These are phyloP conservation scores for Plebejus melissa DNA, from an alignment of 2,888 invertebrate species.

Conservation along the genomic window DNA sequence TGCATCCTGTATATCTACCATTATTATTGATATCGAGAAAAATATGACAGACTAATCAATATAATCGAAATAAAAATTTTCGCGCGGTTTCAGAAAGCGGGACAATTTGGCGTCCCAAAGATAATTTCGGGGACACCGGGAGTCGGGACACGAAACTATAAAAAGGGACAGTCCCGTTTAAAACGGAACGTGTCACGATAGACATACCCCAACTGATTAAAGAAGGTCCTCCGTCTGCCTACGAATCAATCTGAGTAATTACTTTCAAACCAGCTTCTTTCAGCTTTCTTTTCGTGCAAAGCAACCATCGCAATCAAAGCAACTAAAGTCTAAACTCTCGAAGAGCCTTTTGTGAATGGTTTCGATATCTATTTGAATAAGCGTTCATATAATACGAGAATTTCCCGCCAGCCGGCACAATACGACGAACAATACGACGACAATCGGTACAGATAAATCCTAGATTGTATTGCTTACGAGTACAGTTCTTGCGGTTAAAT, in stretches of 20 bases:
- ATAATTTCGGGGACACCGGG: too few relatives aligned
- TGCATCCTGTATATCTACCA: too few relatives aligned
- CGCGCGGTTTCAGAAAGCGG: too few relatives aligned
- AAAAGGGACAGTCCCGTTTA: too few relatives aligned
- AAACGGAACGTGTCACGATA: too few relatives aligned
- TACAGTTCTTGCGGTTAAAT: not conserved
- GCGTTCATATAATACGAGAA: not conserved
- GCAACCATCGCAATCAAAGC: not conserved
- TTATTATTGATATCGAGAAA: too few relatives aligned
- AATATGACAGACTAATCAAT: too few relatives aligned
- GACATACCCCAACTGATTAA: too few relatives aligned
- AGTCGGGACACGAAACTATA: too few relatives aligned
- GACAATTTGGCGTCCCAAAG: too few relatives aligned
- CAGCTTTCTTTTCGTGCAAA: not conserved
- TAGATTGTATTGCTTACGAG: not conserved
- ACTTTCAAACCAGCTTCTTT: not conserved
- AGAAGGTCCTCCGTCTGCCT: not conserved
- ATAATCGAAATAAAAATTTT: too few relatives aligned
- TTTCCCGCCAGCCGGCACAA: not conserved
- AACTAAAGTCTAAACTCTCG: not conserved
- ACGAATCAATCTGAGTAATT: not conserved
- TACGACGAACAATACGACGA: not conserved
- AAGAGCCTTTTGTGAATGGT: not conserved
- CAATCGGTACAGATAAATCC: slow-evolving; percentile 1
- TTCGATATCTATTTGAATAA: slow-evolving; percentile 18